Evolutionary conservation across 1,140 invertebrate species (phyloP), one percentile per base, ranked within the genome.

Genomic region (Mactra quadrangularis): DNA sequence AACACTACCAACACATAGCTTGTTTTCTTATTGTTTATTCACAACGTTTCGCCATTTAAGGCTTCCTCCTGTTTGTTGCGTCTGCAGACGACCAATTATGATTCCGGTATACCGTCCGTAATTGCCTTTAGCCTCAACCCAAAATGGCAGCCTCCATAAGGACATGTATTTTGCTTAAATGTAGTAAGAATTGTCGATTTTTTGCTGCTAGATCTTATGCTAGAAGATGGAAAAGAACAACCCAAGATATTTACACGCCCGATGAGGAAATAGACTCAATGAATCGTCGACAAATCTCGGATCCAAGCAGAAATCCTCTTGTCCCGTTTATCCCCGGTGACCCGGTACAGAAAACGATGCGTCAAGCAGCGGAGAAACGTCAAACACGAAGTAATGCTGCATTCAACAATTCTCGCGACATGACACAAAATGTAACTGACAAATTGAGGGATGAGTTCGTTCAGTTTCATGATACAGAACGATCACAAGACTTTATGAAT

Each of bases 91-190:
- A n/a, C n/a, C n/a, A n/a, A n/a, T n/a, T n/a, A n/a, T n/a, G n/a
- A n/a, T n/a, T n/a, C n/a, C n/a, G n/a, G n/a, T n/a, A n/a, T n/a
- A n/a, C n/a, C n/a, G n/a, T n/a, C n/a, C n/a, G n/a, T n/a, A n/a
- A n/a, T n/a, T n/a, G n/a, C n/a, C n/a, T n/a, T n/a, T n/a, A n/a
- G n/a, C n/a, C n/a, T n/a, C n/a, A n/a, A 68, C 64, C 38, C 45
- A 68, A 68, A 3, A 72, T 72, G 70, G 70, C 70, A 25, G 70
- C 70, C 22, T 27, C 70, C 70, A 57, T 55, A 27, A 72, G 52
- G 55, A 72, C 70, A 57, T 72, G 70, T 57, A 33, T 72, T 31
- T 41, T n/a, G 13, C 38, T 33, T 19, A 22, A n/a, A 17, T 17
- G n/a, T 17, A 55, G 25, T 47, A 33, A 29, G 17, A 31, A 11